Base-by-base conservation (phyloP, 2,113 vertebrate genomes). In the Paracanthobrama guichenoti region DNA sequence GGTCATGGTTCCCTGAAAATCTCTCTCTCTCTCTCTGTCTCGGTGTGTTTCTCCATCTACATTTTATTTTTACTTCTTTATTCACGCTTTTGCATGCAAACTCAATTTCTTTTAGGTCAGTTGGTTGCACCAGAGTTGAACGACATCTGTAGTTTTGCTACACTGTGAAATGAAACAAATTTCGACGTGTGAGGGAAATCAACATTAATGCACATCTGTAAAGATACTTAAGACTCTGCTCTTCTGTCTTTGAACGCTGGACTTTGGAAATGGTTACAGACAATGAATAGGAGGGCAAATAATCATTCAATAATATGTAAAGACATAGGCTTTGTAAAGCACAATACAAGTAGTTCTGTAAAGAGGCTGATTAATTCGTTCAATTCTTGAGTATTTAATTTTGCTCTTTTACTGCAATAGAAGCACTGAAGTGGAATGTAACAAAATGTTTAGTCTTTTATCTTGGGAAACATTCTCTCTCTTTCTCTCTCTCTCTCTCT, bases 401-500 rank as follows among this genome's bases (percentile, higher is more conserved):
- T 53, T 16, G 62, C 79, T 67, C 62, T 67, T 80, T 81, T 67
- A 67, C 11, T 81, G 62, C 26, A 81, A 13, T 55, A 82, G 62
- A 82, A n/a, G 81, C 48, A 26, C 71, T 81, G 80, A 71, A 82
- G 86, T 92, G 91, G 89, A 60, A 84, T 82, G 85, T 22, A 73
- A 80, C 22, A 86, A 76, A 85, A 71, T 75, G 82, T 86, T 86
- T 69, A 71, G 35, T 60, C 24, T 69, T 78, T 78, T 69, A 42
- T 48, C 83, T 53, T 67, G 64, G 60, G 59, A 67, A 44, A 69
- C 62, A 26, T 22, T 28, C 55, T 75, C 46, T 67, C 31, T 67
- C 66, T 24, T 50, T 13, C 31, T 59, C 26, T 50, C 48, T 50
- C 48, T 39, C 77, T 67, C 94, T 97, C 95, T 95, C 95, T 95